Base-by-base conservation (phyloP, 2,113 vertebrate genomes). In the Pica pica region DNA sequence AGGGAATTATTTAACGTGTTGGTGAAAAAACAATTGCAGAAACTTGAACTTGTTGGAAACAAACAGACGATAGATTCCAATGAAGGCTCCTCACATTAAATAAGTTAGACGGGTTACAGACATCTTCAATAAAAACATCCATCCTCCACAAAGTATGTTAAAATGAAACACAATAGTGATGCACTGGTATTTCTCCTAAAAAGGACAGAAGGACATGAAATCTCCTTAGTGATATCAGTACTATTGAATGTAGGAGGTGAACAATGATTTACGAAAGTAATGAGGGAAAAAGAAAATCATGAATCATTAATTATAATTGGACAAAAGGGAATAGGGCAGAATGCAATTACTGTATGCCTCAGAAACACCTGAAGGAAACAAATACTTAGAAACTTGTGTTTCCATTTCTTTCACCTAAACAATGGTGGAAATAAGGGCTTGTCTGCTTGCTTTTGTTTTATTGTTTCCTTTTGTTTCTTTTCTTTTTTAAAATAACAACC, bases 171-270 rank as follows among this genome's bases (percentile, higher is more conserved):
- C 92, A 95, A 92, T 42, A 93, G 94, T 61, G 94, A 95, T 89
- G 87, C 96, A 96, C 90, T 94, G 88, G 95, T 87, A 56, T 64
- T 96, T 96, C 95, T 96, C 95, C 96, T 97, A 97, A 84, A 97
- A 97, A 96, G 76, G 94, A 91, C 92, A 97, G 89, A 90, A 97
- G 93, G 95, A 96, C 84, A 95, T 67, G 82, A 92, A 97, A 91
- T 94, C 93, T 97, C 96, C 95, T 97, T 87, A 95, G 95, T 93
- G 95, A 95, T 95, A 96, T 94, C 95, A 96, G 94, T 81, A 96
- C 89, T 96, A 93, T 41, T 56, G 79, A 97, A 97, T 70, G 88
- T 60, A 94, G 88, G 94, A 98, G 95, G 93, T 93, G 97, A 97
- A 93, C 79, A 95, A 89, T 88, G 93, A 93, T 89, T 96, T 94